phyloP scores from a whole-genome alignment of 2,113 vertebrate species.

The Turnix velox region DNA sequence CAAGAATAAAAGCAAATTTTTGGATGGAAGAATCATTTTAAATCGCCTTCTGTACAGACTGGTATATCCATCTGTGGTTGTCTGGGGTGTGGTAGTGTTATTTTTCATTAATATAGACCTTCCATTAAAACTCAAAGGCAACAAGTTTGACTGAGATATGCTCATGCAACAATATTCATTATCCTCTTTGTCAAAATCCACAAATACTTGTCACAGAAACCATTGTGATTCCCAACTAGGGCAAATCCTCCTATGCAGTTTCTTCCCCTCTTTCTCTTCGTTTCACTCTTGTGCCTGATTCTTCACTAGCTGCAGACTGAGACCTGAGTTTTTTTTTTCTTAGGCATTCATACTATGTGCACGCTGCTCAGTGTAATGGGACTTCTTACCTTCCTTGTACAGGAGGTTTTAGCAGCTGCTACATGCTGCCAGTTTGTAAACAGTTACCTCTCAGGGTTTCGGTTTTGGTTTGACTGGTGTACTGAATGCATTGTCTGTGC shows the following conservation, averaged over 20 bases:
- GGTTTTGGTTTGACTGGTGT: background rate
- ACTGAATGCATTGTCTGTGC: background rate
- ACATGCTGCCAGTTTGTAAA: background rate
- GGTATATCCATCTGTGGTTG: background rate
- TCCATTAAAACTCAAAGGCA: background rate
- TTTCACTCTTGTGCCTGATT: background rate
- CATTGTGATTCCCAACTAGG: accelerated
- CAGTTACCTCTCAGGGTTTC: background rate
- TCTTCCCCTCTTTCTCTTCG: background rate
- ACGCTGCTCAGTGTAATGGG: background rate
- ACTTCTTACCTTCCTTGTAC: accelerated
- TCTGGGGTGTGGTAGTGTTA: background rate
- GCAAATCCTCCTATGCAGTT: background rate
- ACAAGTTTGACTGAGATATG: background rate
- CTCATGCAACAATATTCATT: background rate
- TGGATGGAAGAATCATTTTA: background rate
- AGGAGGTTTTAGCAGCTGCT: background rate
- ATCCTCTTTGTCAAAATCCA: background rate
- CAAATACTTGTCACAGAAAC: background rate
- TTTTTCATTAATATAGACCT: background rate
- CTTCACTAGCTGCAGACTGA: background rate
- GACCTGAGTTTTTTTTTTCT: accelerated
- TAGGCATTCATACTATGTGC: no score
- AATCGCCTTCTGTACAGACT: background rate
- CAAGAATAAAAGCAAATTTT: background rate